phyloP scores from a whole-genome alignment of 2,113 vertebrate species.

The Scomber scombrus region DNA sequence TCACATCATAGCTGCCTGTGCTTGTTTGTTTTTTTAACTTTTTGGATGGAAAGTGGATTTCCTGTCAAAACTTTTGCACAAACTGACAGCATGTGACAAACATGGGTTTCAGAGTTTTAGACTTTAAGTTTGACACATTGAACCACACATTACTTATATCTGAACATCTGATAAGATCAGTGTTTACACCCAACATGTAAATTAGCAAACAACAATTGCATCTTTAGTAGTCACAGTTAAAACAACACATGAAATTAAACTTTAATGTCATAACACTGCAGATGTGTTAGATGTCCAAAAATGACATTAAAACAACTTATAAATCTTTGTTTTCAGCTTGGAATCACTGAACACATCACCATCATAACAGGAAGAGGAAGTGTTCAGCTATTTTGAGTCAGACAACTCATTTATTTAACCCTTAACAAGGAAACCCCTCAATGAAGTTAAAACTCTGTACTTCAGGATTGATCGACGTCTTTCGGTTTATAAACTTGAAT shows the following conservation, averaged over 20 bases:
- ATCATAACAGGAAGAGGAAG: too few species aligned
- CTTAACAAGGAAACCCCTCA: too few species aligned
- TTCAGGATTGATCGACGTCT: not conserved
- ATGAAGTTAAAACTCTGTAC: too few species aligned
- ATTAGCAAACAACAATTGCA: not conserved
- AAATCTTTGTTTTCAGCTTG: too few species aligned
- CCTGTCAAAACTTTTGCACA: slow-evolving; percentile 30
- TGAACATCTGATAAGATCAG: not conserved
- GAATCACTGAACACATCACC: too few species aligned
- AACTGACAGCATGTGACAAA: slow-evolving; percentile 34
- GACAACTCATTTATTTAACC: too few species aligned
- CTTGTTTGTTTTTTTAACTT: slow-evolving; percentile 43
- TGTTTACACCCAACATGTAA: not conserved
- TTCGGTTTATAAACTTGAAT: not conserved
- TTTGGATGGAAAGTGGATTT: slow-evolving; percentile 26
- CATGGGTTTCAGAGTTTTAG: slow-evolving; percentile 5
- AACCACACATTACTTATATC: not conserved
- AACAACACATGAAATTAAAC: not conserved
- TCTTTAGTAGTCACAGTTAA: not conserved
- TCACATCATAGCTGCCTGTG: slow-evolving; percentile 22
- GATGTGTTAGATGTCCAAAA: not conserved
- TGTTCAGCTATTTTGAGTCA: too few species aligned
- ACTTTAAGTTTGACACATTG: not conserved
- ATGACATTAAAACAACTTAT: too few species aligned
- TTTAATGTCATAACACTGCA: not conserved